Percentiles rank a stretch among this genome's conserved stretches.
These are phyloP conservation scores for Limosa lapponica DNA, from an alignment of 2,797 vertebrate species.

Conservation along the genomic window DNA sequence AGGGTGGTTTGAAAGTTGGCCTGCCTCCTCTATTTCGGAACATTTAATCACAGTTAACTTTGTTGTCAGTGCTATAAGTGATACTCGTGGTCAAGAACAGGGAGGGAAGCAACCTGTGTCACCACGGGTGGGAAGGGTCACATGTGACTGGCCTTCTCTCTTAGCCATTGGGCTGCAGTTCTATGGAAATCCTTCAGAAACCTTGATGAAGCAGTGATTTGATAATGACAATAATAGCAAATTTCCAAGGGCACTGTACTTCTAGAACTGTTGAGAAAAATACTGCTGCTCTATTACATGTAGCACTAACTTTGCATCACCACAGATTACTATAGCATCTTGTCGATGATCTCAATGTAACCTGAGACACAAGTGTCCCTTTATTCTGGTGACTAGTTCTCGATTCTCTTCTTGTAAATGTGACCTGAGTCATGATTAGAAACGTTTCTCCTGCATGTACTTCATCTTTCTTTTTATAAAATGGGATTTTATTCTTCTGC, in stretches of 20 bases:
- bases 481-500: background rate
- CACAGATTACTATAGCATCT: fast-evolving
- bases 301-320: background rate
- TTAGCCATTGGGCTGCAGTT: fast-evolving
- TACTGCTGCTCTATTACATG: background rate
- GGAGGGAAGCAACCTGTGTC: background rate
- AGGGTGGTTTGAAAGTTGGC: background rate
- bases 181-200: background rate
- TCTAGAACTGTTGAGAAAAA: background rate
- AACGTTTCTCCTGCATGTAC: background rate
- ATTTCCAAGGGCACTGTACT: background rate
- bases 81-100: background rate
- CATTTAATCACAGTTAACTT: background rate
- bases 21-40: background rate
- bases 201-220: background rate
- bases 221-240: background rate
- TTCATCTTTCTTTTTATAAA: background rate
- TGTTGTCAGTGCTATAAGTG: background rate
- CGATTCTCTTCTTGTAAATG: background rate
- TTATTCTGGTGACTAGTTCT: background rate
- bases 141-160: fast-evolving
- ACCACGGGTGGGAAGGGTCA: fast-evolving
- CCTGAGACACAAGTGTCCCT: background rate
- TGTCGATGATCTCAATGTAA: background rate
- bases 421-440: background rate